phyloP scores from a whole-genome alignment of 2,888 invertebrate genomes.

The Dioctria rufipes region DNA sequence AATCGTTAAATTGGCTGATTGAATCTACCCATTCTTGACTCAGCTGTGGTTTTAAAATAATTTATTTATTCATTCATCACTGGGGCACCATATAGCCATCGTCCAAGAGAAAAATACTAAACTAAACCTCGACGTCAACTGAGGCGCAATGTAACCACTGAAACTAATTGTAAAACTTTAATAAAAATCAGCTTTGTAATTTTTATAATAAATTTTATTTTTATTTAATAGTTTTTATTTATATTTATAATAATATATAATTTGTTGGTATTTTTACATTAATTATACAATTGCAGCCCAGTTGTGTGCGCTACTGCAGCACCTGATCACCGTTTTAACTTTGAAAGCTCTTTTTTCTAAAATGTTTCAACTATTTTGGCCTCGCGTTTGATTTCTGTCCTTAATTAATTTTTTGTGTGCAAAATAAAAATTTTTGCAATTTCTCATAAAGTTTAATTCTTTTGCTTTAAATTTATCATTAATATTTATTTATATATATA shows the following conservation, averaged over 20 bases:
- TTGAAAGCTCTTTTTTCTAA: slow-evolving; percentile 31
- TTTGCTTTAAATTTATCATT: too few relatives aligned
- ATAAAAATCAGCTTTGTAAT: slow-evolving; percentile 15
- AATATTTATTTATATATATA: too few relatives aligned
- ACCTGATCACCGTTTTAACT: not conserved
- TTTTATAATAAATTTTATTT: slow-evolving; percentile 48
- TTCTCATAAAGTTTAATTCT: too few relatives aligned
- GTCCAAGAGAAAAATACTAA: not conserved
- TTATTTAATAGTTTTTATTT: slow-evolving; percentile 9
- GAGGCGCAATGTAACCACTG: not conserved
- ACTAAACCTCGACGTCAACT: slow-evolving; percentile 6
- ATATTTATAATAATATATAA: slow-evolving; percentile 26
- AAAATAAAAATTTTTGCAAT: slow-evolving; percentile 31
- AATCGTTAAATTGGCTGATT: slow-evolving; percentile 51
- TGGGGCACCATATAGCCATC: too few relatives aligned
- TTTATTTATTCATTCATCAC: slow-evolving; percentile 37
- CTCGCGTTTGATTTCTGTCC: slow-evolving; percentile 19
- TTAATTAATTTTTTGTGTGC: slow-evolving; percentile 23
- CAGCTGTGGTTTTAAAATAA: slow-evolving; percentile 45
- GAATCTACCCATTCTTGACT: slow-evolving; percentile 25
- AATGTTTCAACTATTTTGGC: slow-evolving; percentile 14
- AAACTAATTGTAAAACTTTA: slow-evolving; percentile 12
- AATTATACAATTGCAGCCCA: slow-evolving; percentile 50
- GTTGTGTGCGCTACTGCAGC: not conserved
- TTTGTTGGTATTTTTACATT: slow-evolving; percentile 43